Base-by-base conservation (phyloP, 1,140 invertebrate genomes). In the Acromyrmex echinatior region DNA sequence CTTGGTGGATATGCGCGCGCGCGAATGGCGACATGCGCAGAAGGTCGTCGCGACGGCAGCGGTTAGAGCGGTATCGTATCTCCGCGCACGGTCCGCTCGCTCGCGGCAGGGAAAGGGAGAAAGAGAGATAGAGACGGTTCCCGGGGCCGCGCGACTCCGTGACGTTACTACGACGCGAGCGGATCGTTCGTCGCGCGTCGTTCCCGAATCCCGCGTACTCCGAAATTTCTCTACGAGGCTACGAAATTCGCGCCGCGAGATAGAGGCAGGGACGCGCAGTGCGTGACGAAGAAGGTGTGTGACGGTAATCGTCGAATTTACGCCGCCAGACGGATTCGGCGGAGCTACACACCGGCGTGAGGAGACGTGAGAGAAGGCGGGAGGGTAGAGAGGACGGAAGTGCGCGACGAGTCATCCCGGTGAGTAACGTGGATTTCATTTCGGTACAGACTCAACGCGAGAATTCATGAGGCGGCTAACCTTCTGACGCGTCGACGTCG, bases 1-100 rank as follows among this genome's bases (percentile, higher is more conserved):
- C 56, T 25, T 14, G 68, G 86, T 28, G 76, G 81, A 82, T 63
- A 77, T 51, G 49, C 49, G 49, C n/a, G 56, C 56, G 81, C 60
- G 35, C 74, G 79, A 79, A 88, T 70, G 82, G 82, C 79, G 87
- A 86, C 82, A 91, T 90, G 90, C 89, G 90, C 85, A 80, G 84
- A 60, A 65, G 4, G n/a, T 5, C 28, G 80, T 31, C 28, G 86
- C 80, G 73, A 56, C 58, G 25, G 82, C 31, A 14, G 31, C 16
- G 21, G 60, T 16, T 31, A 31, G 31, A 31, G 31, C 31, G 28
- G 62, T 91, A 91, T 85, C 68, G 89, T 91, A 81, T 77, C 82
- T 77, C 31, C 68, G 60, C 70, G 86, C 66, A 87, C 89, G 63
- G 28, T 53, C 31, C 49, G 53, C 25, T 49, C 56, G 66, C 39